Evolutionary conservation across 2,888 invertebrate species (phyloP).

Genomic region (Epicampocera succincta): DNA sequence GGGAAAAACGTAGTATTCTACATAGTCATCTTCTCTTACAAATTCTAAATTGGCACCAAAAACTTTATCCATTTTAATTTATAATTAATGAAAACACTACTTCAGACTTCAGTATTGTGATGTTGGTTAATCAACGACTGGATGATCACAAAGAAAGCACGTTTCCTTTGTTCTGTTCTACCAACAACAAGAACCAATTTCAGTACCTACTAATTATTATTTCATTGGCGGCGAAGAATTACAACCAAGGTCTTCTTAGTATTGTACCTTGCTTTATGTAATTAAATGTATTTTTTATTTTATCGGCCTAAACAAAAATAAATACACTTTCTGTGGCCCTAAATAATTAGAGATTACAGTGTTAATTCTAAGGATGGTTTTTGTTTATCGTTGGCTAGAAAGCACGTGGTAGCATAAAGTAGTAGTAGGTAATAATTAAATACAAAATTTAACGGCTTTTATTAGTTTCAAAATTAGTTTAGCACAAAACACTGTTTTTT

Average conservation of each 20-base stretch:
- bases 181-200: not conserved
- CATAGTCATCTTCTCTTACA: constrained; percentile 87
- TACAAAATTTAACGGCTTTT: not conserved
- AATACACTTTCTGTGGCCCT: constrained; percentile 44
- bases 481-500: no score
- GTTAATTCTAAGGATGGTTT: constrained; percentile 2
- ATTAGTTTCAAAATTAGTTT: no score
- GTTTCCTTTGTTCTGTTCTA: constrained; percentile 37
- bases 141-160: constrained; percentile 30
- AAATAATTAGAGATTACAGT: constrained; percentile 48
- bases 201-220: not conserved
- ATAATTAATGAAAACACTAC: constrained; percentile 34
- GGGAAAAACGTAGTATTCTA: constrained; percentile 89
- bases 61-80: constrained; percentile 72
- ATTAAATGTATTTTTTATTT: constrained; percentile 30
- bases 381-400: constrained; percentile 6
- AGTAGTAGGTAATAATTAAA: not conserved
- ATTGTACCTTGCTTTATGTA: constrained; percentile 41
- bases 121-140: not conserved
- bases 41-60: constrained; percentile 81
- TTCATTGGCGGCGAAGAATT: not conserved
- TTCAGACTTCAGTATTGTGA: not conserved
- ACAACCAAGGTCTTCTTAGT: not conserved
- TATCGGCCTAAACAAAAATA: constrained; percentile 47
- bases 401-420: not conserved